phyloP scores from a whole-genome alignment of 2,797 vertebrate genomes.

The Champsocephalus gunnari region DNA sequence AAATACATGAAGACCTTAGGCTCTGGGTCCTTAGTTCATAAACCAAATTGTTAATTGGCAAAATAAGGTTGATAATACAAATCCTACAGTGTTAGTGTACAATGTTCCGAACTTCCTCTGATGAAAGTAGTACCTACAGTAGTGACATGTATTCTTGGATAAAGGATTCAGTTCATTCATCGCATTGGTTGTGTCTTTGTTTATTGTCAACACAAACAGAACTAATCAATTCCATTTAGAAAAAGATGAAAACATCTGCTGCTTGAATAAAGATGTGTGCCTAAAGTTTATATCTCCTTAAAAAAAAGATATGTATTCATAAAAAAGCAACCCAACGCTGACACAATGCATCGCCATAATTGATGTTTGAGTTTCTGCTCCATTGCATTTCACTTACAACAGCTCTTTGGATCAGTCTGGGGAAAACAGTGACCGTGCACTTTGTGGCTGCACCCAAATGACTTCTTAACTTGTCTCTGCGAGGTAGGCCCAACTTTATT shows the following conservation, averaged over 20 bases:
- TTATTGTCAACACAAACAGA: neutral
- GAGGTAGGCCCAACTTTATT: constrained; percentile 43
- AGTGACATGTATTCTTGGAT: neutral
- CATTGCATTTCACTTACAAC: constrained; percentile 66
- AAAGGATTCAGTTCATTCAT: neutral
- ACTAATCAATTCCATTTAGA: constrained; percentile 2
- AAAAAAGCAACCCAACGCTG: constrained; percentile 27
- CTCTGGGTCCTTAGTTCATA: neutral
- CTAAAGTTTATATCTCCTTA: constrained; percentile 22
- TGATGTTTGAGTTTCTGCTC: constrained; percentile 70
- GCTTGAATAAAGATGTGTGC: constrained; percentile 5
- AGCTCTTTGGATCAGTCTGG: constrained; percentile 48
- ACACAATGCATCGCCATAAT: constrained; percentile 58
- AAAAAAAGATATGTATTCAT: constrained; percentile 41
- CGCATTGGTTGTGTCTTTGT: neutral
- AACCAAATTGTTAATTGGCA: neutral
- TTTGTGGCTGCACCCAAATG: constrained; percentile 53
- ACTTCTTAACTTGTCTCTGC: constrained; percentile 47
- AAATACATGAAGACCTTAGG: neutral
- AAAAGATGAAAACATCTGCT: constrained; percentile 5
- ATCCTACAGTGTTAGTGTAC: neutral
- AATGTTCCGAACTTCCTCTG: neutral
- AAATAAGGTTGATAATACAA: neutral
- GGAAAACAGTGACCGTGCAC: constrained; percentile 59
- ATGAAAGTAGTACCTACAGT: neutral